Percentiles rank a stretch among this genome's conserved stretches.
phyloP scores from a whole-genome alignment of 1,140 invertebrate species.

The Tetragonula clypearis region DNA sequence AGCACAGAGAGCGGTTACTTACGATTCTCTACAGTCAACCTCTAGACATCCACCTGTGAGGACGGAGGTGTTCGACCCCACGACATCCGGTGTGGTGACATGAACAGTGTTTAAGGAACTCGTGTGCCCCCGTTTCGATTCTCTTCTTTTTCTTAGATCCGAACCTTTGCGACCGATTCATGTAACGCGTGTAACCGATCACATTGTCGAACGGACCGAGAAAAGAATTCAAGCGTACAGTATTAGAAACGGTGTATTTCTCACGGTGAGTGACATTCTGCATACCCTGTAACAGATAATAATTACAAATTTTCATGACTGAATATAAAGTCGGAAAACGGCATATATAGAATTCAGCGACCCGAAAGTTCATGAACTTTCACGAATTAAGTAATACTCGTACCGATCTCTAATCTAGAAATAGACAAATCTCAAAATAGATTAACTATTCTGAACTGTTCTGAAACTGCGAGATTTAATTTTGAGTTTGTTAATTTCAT shows the following conservation, averaged over 20 bases:
- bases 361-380: not conserved
- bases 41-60: constrained; percentile 81
- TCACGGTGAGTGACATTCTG: constrained; percentile 57
- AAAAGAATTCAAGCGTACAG: constrained; percentile 43
- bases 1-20: constrained; percentile 77
- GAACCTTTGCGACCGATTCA: constrained; percentile 45
- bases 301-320: not conserved
- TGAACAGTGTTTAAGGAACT: constrained; percentile 73
- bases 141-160: not conserved
- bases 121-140: constrained; percentile 65
- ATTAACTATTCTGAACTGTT: not conserved
- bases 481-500: not conserved
- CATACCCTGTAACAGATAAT: not conserved
- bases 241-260: constrained; percentile 45
- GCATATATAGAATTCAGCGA: not conserved
- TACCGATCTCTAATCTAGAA: not conserved
- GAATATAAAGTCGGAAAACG: not conserved
- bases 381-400: too few species aligned
- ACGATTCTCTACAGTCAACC: constrained; percentile 81
- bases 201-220: constrained; percentile 43
- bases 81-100: constrained; percentile 79
- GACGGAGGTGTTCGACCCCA: constrained; percentile 80
- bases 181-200: constrained; percentile 47
- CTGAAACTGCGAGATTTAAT: not conserved
- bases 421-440: not conserved